Percentiles rank a stretch among this genome's conserved stretches.
Evolutionary conservation across 2,113 vertebrate species (phyloP).

Genomic region (Podocnemis expansa): DNA sequence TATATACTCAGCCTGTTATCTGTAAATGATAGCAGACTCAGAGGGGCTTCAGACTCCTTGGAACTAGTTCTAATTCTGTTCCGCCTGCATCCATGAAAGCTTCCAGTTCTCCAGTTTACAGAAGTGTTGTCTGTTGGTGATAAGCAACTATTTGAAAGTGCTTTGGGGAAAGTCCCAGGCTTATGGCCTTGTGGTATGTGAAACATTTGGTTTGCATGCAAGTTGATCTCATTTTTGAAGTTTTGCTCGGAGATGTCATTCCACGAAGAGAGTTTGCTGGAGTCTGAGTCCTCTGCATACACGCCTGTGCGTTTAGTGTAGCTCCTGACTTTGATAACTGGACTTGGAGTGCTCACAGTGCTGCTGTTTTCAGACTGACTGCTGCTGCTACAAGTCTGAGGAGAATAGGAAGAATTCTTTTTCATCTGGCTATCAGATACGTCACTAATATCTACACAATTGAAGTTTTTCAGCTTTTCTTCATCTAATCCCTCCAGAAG

Average conservation of each 20-base stretch:
- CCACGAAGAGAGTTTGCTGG: constrained; percentile 47
- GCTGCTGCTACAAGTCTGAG: constrained; percentile 70
- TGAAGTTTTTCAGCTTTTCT: constrained; percentile 74
- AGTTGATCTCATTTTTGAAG: constrained; percentile 62
- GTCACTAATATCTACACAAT: constrained; percentile 74
- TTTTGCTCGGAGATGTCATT: constrained; percentile 44
- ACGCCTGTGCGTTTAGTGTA: constrained; percentile 31
- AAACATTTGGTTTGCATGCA: constrained; percentile 75
- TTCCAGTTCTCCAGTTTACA: constrained; percentile 87
- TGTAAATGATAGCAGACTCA: not conserved
- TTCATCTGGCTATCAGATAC: constrained; percentile 50
- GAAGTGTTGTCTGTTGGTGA: constrained; percentile 71
- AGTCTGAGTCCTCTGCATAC: constrained; percentile 28
- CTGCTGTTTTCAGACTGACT: constrained; percentile 82
- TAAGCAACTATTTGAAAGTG: constrained; percentile 74
- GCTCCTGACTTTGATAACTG: constrained; percentile 44
- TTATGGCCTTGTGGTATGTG: constrained; percentile 86
- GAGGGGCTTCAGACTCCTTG: constrained; percentile 52
- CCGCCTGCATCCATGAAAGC: constrained; percentile 83
- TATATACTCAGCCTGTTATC: constrained; percentile 85
- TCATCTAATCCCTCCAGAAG: constrained; percentile 76
- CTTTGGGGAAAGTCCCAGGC: constrained; percentile 88
- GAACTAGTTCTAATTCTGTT: constrained; percentile 53
- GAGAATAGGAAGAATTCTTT: constrained; percentile 70
- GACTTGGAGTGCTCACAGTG: constrained; percentile 76